Evolutionary conservation across 2,888 invertebrate species (phyloP), one percentile per base, ranked within the genome.

Genomic region (Brenthis ino): DNA sequence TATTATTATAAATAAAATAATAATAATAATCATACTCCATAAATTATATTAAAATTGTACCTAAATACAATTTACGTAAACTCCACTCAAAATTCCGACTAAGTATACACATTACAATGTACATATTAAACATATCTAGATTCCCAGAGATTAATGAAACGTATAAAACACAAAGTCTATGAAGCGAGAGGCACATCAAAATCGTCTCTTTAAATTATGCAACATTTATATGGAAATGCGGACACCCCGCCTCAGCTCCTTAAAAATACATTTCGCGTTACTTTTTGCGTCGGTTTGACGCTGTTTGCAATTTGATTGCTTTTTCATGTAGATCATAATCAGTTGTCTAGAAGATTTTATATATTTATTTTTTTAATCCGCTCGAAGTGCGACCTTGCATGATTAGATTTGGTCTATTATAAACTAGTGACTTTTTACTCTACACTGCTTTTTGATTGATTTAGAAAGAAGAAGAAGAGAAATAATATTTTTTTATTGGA

Each of bases 221-320:
- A 91, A 86, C 91, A 92, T 92, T 93, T 91, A 85, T 88, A 93
- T 93, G 92, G 89, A 87, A 92, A 93, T 91, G 85, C 77, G 80
- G 78, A 76, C 78, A 85, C 88, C 80, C 76, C 70, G 79, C 80
- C 79, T 76, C 70, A 79, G 81, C 80, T 86, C 78, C 83, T 89
- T 88, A 89, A 89, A 91, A 89, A 88, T 87, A 90, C 87, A 91
- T 88, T 82, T 76, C 77, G 73, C 76, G 83, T 85, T 88, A 88
- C 88, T 88, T 86, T 86, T 87, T 85, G 85, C 82, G 82, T 84
- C 78, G 85, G 86, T 90, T 86, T 87, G 87, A 88, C 83, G 85
- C 80, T 79, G 76, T 81, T 84, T 81, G 79, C 82, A 80, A 86
- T 87, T 89, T 91, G 86, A 91, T 91, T 86, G 88, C 87, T 87